Conservation (phyloP, 2,797 vertebrate genomes). For the Staurois parvus region DNA sequence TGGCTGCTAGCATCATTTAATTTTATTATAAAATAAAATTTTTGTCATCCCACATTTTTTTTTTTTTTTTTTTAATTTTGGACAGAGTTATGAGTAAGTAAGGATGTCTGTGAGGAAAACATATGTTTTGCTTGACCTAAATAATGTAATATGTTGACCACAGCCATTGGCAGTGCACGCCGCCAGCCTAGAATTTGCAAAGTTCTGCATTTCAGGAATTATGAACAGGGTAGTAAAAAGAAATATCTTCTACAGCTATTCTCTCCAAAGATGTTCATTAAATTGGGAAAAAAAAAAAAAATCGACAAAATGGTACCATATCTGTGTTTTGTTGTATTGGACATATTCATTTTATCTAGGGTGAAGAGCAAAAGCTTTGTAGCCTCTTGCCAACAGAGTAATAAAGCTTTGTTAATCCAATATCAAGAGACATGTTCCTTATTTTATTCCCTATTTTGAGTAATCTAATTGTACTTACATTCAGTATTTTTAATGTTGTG, state of each 20-base stretch:
- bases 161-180: neutral
- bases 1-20: neutral
- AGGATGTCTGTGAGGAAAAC: too few species aligned
- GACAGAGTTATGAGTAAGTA: neutral
- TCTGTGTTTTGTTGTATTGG: slow-evolving; percentile 16
- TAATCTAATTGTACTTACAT: slow-evolving; percentile 25
- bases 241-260: slow-evolving; percentile 20
- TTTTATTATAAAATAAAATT: neutral
- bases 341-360: neutral
- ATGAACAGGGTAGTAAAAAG: slow-evolving; percentile 27
- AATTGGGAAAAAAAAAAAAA: neutral
- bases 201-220: neutral
- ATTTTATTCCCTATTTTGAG: slow-evolving; percentile 23
- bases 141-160: neutral
- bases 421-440: slow-evolving; percentile 14
- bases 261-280: slow-evolving; percentile 29
- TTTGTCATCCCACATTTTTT: neutral
- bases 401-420: slow-evolving; percentile 63
- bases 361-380: neutral
- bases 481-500: slow-evolving; percentile 48
- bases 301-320: slow-evolving; percentile 11
- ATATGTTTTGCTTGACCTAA: too few species aligned
- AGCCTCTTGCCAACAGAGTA: slow-evolving; percentile 6
- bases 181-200: neutral
- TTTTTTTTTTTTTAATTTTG: neutral